These are phyloP conservation scores for Toxotes jaculatrix DNA, from an alignment of 2,113 vertebrate genomes.

Conservation along the genomic window DNA sequence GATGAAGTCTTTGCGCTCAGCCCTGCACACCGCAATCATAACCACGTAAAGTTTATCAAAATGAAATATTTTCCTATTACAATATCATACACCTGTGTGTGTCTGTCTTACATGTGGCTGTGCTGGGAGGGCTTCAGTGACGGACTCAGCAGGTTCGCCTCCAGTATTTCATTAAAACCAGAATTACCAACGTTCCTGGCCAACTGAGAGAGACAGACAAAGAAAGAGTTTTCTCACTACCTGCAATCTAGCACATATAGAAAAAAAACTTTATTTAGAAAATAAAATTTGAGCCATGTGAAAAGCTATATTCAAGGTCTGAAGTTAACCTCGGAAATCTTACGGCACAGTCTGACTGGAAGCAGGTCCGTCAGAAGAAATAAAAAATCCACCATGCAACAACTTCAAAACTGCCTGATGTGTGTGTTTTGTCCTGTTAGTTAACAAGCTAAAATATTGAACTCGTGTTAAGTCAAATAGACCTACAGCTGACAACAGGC, in stretches of 20 bases:
- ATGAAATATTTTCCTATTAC: neutral
- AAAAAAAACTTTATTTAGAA: too few species aligned
- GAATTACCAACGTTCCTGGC: slow-evolving; percentile 75
- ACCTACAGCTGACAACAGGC: neutral
- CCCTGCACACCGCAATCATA: slow-evolving; percentile 39
- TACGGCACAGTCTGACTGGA: too few species aligned
- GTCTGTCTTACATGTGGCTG: slow-evolving; percentile 69
- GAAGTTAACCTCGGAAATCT: neutral
- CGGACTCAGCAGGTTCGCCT: slow-evolving; percentile 73
- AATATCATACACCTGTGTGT: neutral
- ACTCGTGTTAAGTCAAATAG: neutral
- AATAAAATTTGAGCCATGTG: too few species aligned
- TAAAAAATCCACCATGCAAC: too few species aligned
- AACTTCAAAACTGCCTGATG: too few species aligned
- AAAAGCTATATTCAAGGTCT: neutral
- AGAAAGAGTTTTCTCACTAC: neutral
- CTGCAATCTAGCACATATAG: neutral
- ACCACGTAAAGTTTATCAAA: neutral
- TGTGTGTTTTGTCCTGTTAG: neutral
- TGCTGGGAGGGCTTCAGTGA: slow-evolving; percentile 72
- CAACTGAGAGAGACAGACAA: slow-evolving; percentile 52
- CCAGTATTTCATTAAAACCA: slow-evolving; percentile 77
- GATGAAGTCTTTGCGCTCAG: slow-evolving; percentile 74
- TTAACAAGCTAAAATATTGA: neutral
- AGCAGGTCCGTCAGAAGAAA: too few species aligned